Evolutionary conservation across 2,888 invertebrate species (phyloP).

Genomic region (Temnothorax ravouxi): DNA sequence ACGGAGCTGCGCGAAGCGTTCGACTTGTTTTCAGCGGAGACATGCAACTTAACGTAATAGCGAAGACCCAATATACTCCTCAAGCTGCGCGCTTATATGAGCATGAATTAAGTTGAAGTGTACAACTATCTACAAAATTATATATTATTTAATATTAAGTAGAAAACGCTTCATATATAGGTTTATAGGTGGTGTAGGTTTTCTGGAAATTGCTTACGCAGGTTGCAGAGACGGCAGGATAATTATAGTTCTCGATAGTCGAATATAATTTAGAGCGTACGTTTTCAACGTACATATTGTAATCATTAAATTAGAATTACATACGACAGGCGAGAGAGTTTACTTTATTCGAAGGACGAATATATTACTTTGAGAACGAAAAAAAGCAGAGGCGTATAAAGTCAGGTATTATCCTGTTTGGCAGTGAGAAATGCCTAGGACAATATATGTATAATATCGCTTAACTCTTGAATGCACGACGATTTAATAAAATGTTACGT

Average conservation of each 20-base stretch:
- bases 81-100: neutral
- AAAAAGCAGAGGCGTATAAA: slow-evolving; percentile 30
- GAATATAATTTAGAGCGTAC: neutral
- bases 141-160: neutral
- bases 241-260: neutral
- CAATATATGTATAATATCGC: slow-evolving; percentile 23
- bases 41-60: slow-evolving; percentile 29
- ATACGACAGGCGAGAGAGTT: slow-evolving; percentile 59
- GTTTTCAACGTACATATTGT: slow-evolving; percentile 7
- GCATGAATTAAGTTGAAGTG: slow-evolving; percentile 30
- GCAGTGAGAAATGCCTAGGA: slow-evolving; percentile 60
- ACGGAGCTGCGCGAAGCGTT: neutral
- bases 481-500: neutral
- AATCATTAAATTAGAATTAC: slow-evolving; percentile 70
- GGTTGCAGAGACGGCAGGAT: neutral
- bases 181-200: neutral
- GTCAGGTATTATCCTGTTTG: slow-evolving; percentile 49
- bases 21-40: slow-evolving; percentile 10
- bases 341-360: neutral
- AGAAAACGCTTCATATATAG: slow-evolving; percentile 23
- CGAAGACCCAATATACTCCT: slow-evolving; percentile 30
- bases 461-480: slow-evolving; percentile 19
- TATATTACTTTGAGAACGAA: slow-evolving; percentile 11
- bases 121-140: slow-evolving; percentile 39
- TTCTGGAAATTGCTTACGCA: slow-evolving; percentile 3